Base-by-base conservation (phyloP, 2,797 vertebrate genomes). In the Acanthurus tractus region DNA sequence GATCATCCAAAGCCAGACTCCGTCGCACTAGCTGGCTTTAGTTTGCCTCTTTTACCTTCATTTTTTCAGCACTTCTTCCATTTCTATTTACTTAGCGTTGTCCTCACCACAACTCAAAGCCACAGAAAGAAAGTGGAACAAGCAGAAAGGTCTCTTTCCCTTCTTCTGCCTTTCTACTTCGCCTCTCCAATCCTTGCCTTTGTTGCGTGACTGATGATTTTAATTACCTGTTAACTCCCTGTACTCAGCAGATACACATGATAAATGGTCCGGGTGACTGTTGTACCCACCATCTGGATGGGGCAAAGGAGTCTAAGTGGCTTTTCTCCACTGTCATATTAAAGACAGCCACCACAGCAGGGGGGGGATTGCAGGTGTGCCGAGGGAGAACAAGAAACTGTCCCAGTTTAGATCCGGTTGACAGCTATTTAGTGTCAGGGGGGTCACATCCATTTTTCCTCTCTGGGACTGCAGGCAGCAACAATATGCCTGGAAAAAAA, bases 181-280 rank as follows among this genome's bases (percentile, higher is more conserved):
- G 17, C 71, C 66, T 67, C 74, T n/a, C 71, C n/a, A 25, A 70
- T 77, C 67, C 58, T 29, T 82, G 68, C 89, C 89, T 90, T 91
- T 92, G 84, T 92, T 90, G 88, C 56, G 65, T 94, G 92, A 95
- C 92, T 92, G 92, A 94, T 94, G 88, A 90, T 93, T 94, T 94
- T 93, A 94, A 94, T 94, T 94, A 94, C 91, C 89, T 89, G 88
- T 93, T 92, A 94, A 93, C 89, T 90, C 83, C 86, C 90, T 83
- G 87, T 85, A 84, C 89, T 91, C 93, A 88, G 94, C 90, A 93
- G 91, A 93, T 87, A 90, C 92, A 91, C 85, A 85, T 93, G 92
- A 94, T 94, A 92, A 92, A 94, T 94, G 89, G 85, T 87, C 75
- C 45, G 46, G 82, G 81, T 83, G 82, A 78, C 80, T 84, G 81